Evolutionary conservation across 2,113 vertebrate species (phyloP), one percentile per base, ranked within the genome.

Genomic region (Hipposideros armiger): DNA sequence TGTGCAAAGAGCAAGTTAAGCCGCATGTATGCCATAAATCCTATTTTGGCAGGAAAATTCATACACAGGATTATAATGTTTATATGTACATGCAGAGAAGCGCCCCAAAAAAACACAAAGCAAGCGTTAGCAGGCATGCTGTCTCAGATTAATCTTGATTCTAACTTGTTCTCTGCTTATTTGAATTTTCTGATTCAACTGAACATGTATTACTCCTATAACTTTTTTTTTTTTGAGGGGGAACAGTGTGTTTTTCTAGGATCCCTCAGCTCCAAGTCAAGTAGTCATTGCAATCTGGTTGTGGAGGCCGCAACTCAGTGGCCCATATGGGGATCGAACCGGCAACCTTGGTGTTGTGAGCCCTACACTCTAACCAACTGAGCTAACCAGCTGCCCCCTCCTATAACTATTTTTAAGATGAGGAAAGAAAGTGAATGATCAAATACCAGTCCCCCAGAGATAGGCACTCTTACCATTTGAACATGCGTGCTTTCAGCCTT

Each of bases 11-110:
- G 58, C 20, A 66, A 16, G 28, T 80, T 5, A 1, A 9, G 28
- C n/a, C 36, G 4, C 2, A 14, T 5, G 47, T 22, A 16, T 0
- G 15, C 4, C 5, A 0, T 5, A 15, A 20, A 52, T 19, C 62
- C 17, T 15, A 9, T 36, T 14, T 45, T 10, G 45, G 11, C 28
- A 30, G n/a, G 69, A 26, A 10, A 19, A 73, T 58, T 2, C 73
- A 3, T 2, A 32, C n/a, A 5, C 2, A 32, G 47, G 47, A 9
- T 19, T 42, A 11, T 40, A 40, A 2, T 22, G 32, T 47, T 16
- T 10, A 5, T 8, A 16, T 5, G 0, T 10, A 19, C 11, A 11
- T 11, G 19, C 30, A 5, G 0, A 19, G 58, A 28, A 20, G 26
- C 7, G 1, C 32, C 26, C 19, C 32, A 19, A 4, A 66, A 47